A percentile compares a stretch with the other conserved stretches of the same genome.
phyloP scores from a whole-genome alignment of 2,113 vertebrate species.

The Bubalus kerabau region DNA sequence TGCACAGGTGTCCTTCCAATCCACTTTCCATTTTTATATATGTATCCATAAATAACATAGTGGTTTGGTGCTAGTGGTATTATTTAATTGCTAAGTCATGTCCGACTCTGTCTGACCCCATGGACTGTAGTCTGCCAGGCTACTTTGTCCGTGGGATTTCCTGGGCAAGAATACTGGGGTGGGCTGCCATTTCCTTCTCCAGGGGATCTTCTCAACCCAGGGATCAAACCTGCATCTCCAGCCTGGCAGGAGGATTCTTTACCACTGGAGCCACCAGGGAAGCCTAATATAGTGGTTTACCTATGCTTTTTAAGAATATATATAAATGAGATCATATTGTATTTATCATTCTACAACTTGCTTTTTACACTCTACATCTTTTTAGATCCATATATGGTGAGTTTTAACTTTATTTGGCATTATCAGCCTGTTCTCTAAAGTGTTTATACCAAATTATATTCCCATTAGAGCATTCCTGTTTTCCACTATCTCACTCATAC shows the following conservation, averaged over 20 bases:
- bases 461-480: background rate
- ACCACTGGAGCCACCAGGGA: background rate
- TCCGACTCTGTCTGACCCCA: background rate
- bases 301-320: background rate
- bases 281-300: background rate
- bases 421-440: background rate
- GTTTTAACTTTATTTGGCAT: background rate
- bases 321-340: background rate
- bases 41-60: background rate
- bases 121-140: background rate
- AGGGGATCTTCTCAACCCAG: background rate
- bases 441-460: background rate
- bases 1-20: background rate
- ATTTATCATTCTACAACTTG: background rate
- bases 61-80: background rate
- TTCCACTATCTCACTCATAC: background rate
- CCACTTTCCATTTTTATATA: background rate
- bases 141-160: background rate
- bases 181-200: background rate
- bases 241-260: background rate
- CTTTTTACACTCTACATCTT: background rate
- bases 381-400: background rate
- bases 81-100: background rate
- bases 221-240: background rate
- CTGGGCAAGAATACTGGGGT: background rate